A percentile compares a stretch with the other conserved stretches of the same genome.
Conservation (phyloP, 2,888 invertebrate species). For the Biston stratarius region DNA sequence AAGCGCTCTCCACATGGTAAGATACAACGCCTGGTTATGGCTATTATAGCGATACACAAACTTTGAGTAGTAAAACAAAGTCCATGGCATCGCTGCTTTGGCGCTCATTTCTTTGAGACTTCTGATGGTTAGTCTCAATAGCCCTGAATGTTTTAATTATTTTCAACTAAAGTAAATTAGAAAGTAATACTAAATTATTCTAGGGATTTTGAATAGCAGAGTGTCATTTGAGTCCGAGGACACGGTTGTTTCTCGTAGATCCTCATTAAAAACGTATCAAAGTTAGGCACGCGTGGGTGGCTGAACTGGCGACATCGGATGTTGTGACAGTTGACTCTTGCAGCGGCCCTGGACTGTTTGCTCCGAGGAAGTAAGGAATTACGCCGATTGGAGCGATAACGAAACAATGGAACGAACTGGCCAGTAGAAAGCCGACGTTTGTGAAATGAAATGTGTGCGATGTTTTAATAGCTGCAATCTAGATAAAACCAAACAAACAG, state of each 20-base stretch:
- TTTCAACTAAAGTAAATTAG: too few relatives aligned
- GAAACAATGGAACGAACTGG: slow-evolving; percentile 40
- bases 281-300: slow-evolving; percentile 54
- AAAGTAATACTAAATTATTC: too few relatives aligned
- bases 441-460: slow-evolving; percentile 31
- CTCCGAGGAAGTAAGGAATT: slow-evolving; percentile 32
- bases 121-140: too few relatives aligned
- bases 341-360: slow-evolving; percentile 42
- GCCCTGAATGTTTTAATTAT: too few relatives aligned
- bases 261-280: slow-evolving; percentile 49
- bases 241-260: slow-evolving; percentile 23
- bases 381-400: slow-evolving; percentile 37
- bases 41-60: too few relatives aligned
- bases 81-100: too few relatives aligned
- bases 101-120: too few relatives aligned
- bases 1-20: too few relatives aligned
- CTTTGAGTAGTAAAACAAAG: too few relatives aligned
- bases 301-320: slow-evolving; percentile 60
- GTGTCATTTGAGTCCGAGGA: too few relatives aligned
- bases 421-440: slow-evolving; percentile 32
- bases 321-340: slow-evolving; percentile 53
- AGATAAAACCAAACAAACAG: slow-evolving; percentile 20
- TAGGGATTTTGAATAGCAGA: too few relatives aligned
- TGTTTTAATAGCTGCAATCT: slow-evolving; percentile 18
- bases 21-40: too few relatives aligned